A percentile compares a stretch with the other conserved stretches of the same genome.
Conservation (phyloP, 2,888 invertebrate genomes). For the Netelia virgata region DNA sequence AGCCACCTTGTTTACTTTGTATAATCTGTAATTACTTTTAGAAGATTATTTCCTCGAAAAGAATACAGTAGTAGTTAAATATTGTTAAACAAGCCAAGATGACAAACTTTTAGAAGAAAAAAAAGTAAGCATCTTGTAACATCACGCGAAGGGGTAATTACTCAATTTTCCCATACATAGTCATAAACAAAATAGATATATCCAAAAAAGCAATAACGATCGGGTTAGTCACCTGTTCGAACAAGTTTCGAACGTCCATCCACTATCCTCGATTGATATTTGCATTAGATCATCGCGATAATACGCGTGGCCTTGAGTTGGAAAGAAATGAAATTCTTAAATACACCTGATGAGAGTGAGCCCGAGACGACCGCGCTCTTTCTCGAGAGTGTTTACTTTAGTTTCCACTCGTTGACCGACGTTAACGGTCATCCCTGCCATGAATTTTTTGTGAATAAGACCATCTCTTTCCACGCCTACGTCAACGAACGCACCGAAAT, state of each 20-base stretch:
- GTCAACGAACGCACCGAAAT: constrained; percentile 97
- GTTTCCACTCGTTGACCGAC: constrained; percentile 90
- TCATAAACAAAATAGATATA: not conserved
- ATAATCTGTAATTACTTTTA: too few species aligned
- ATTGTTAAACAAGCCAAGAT: too few species aligned
- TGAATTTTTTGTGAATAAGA: constrained; percentile 89
- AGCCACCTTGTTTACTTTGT: too few species aligned
- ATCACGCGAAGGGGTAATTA: not conserved
- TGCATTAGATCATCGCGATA: not conserved
- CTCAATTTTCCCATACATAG: not conserved
- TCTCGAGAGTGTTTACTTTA: constrained; percentile 87
- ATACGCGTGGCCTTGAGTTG: too few species aligned
- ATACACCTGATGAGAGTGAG: constrained; percentile 78
- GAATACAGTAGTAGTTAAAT: too few species aligned
- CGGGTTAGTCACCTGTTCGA: too few species aligned
- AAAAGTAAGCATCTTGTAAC: not conserved
- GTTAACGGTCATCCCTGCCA: constrained; percentile 86
- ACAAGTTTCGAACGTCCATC: not conserved
- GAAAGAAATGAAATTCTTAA: not conserved
- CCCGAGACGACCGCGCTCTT: constrained; percentile 87
- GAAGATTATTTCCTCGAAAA: too few species aligned
- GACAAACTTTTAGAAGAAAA: not conserved
- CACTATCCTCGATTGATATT: not conserved
- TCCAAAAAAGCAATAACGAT: too few species aligned
- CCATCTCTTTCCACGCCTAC: constrained; percentile 91